Percentiles rank a stretch among this genome's conserved stretches.
These are phyloP conservation scores for Babyrousa celebensis DNA, from an alignment of 2,797 vertebrate genomes.

Conservation along the genomic window DNA sequence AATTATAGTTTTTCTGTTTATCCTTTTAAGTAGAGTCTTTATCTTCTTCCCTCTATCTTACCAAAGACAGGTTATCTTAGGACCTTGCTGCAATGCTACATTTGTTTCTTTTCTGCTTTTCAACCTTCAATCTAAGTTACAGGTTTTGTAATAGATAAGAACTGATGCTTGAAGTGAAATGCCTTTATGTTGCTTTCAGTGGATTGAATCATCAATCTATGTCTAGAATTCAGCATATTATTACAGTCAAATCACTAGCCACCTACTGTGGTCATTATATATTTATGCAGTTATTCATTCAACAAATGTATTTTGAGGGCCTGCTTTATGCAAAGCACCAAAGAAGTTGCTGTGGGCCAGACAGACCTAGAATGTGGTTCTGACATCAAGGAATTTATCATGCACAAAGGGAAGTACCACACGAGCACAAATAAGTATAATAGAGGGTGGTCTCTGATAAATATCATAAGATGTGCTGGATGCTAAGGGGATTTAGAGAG, in stretches of 20 bases:
- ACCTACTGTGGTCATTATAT: not conserved
- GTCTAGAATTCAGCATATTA: conserved; percentile 52
- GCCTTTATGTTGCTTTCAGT: conserved; percentile 14
- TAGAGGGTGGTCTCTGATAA: conserved; percentile 22
- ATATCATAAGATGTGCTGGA: not conserved
- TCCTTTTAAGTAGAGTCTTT: conserved; percentile 26
- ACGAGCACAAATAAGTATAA: not conserved
- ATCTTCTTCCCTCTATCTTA: not conserved
- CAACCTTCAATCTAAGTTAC: conserved; percentile 22
- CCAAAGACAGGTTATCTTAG: not conserved
- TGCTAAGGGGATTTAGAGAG: conserved; percentile 7
- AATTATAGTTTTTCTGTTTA: not conserved
- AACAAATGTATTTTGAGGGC: conserved; percentile 39
- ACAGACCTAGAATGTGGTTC: conserved; percentile 27
- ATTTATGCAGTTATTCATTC: not conserved
- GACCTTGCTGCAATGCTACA: conserved; percentile 41
- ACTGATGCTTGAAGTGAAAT: conserved; percentile 44
- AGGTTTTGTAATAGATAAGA: conserved; percentile 55
- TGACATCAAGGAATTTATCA: conserved; percentile 12
- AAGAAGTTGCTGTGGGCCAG: not conserved
- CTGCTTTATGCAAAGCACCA: conserved; percentile 48
- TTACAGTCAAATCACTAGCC: not conserved
- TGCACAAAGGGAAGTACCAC: conserved; percentile 7
- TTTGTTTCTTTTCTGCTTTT: conserved; percentile 9
- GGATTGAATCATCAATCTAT: conserved; percentile 18